Base-by-base conservation (phyloP, 2,113 vertebrate genomes). In the Nothobranchius furzeri region DNA sequence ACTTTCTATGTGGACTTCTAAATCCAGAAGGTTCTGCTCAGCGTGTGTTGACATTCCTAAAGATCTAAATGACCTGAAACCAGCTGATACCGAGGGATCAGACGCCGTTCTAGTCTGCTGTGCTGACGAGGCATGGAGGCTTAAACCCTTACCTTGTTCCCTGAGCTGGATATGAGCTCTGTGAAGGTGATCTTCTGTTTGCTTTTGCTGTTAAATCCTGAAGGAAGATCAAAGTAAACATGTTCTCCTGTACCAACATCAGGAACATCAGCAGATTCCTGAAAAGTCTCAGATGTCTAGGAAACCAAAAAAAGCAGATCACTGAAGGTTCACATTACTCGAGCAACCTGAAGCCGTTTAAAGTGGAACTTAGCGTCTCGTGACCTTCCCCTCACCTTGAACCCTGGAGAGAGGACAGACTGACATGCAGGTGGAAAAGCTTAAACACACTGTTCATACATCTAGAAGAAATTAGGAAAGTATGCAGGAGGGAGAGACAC, bases 321-420 rank as follows among this genome's bases (percentile, higher is more conserved):
- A 3, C 11, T 12, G 17, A 55, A 9, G 47, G 15, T 9, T 35
- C 24, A 56, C n/a, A 40, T n/a, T 35, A 15, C 20, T 46, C 12
- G 5, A 20, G 5, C 9, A 20, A 20, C n/a, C 48, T 51, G 15
- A 6, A 47, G 45, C 14, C 17, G 12, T 20, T 20, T 1, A 20
- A 20, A 20, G 20, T 20, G 20, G 20, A 20, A 20, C 20, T 20
- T 20, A 20, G 20, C 20, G 20, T 20, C 20, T 20, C 20, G n/a
- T 13, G 14, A 25, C n/a, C n/a, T 24, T 9, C 1, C 3, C n/a
- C 15, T 10, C 47, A 51, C 17, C 45, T 11, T 36, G 4, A 40
- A 68, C 51, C 37, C 47, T 68, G 48, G 56, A 60, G 52, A 60
- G 48, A 45, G 37, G 17, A 1, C n/a, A 50, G n/a, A 17, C n/a